A percentile compares a stretch with the other conserved stretches of the same genome.
These are phyloP conservation scores for Tonatia bakeri DNA, from an alignment of 2,113 vertebrate species.

Conservation along the genomic window DNA sequence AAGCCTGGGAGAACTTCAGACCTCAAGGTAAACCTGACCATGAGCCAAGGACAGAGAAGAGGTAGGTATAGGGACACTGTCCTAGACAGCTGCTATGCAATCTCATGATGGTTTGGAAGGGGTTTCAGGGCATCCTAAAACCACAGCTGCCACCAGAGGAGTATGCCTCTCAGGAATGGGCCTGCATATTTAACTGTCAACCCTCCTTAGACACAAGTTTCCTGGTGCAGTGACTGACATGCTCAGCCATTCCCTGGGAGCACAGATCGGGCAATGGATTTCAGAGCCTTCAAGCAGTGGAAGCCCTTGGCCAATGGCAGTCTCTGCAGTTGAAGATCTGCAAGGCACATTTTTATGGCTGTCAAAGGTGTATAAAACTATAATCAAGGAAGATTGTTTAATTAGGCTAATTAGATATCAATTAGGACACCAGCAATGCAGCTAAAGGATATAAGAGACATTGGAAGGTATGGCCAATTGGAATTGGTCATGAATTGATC, in stretches of 20 bases:
- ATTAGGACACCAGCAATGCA: not conserved
- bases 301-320: not conserved
- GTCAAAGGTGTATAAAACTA: not conserved
- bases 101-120: not conserved
- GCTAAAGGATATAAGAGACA: not conserved
- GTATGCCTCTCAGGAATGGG: not conserved
- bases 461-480: not conserved
- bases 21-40: not conserved
- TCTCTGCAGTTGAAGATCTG: not conserved
- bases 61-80: accelerated
- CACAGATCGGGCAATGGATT: not conserved
- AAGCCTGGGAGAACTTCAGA: not conserved
- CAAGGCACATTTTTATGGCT: not conserved
- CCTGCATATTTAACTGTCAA: not conserved
- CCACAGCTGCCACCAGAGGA: not conserved
- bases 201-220: too few species aligned
- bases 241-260: not conserved
- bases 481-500: not conserved
- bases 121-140: not conserved
- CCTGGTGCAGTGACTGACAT: not conserved
- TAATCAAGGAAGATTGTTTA: not conserved
- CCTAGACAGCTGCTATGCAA: not conserved
- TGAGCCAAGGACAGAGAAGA: not conserved
- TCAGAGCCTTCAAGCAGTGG: not conserved
- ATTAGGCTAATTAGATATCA: not conserved